Base-by-base conservation (phyloP, 2,797 vertebrate species). In the Ambastaia sidthimunki region DNA sequence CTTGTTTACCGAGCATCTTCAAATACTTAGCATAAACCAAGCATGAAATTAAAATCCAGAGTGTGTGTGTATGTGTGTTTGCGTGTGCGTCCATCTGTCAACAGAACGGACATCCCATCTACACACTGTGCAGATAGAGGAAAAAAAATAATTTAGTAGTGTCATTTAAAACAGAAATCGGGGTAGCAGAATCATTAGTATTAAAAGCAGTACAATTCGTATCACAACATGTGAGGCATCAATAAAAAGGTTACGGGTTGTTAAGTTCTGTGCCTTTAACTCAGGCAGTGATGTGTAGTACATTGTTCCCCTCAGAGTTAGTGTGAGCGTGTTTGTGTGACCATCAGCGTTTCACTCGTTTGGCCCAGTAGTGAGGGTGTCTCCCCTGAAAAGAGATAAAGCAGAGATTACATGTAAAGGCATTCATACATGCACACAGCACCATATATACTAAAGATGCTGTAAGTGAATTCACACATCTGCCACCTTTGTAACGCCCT, bases 211-310 rank as follows among this genome's bases (percentile, higher is more conserved):
- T 86, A 88, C 86, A 89, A 79, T 92, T 88, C 87, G 88, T 92
- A 91, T 91, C 86, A 88, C 89, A 92, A 91, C 80, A 87, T 89
- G 90, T 92, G 89, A 92, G 92, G 90, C 91, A 88, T 91, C 85
- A 67, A 60, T 86, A 85, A 87, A 82, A 84, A 84, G 67, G 79
- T 37, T n/a, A 69, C 80, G 76, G 83, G 78, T 67, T 81, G 80
- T 68, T 77, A 57, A 10, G 74, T 90, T 88, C 91, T 88, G 87
- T 91, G 89, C 85, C 52, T 76, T 82, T 86, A 85, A 89, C 90
- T 89, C 90, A 93, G 89, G 89, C 91, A 90, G 89, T 88, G 90
- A 89, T 87, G 82, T 85, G 89, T 85, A 89, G 90, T 88, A 90
- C 87, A 76, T 65, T 25, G 78, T 66, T 78, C 57, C 31, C 54